phyloP scores from a whole-genome alignment of 2,113 vertebrate genomes.

The Chinchilla lanigera region DNA sequence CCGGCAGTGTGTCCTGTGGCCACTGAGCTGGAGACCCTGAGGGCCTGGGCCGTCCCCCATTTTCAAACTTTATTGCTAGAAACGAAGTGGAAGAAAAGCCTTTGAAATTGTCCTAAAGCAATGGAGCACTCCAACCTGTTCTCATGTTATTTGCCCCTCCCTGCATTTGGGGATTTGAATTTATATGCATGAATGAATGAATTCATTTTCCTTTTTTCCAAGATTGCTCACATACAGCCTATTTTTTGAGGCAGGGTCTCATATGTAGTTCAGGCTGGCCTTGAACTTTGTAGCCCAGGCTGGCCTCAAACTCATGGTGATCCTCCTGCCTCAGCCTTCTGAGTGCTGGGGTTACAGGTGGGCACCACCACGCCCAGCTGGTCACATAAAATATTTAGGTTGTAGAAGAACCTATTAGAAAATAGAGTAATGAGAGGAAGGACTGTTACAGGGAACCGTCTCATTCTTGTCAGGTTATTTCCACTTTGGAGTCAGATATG shows the following conservation, averaged over 20 bases:
- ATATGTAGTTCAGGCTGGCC: not conserved
- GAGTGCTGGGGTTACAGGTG: not conserved
- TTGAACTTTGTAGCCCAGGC: too few relatives aligned
- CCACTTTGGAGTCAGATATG: not conserved
- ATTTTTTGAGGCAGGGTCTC: not conserved
- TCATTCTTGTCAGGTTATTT: not conserved
- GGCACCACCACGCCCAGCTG: not conserved
- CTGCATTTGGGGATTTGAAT: not conserved
- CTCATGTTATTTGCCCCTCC: not conserved
- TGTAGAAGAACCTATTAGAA: not conserved
- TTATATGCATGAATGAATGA: not conserved
- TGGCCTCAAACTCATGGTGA: not conserved
- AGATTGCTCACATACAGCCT: not conserved
- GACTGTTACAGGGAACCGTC: not conserved
- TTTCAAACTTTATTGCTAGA: not conserved
- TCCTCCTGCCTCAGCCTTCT: not conserved
- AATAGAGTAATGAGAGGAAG: not conserved
- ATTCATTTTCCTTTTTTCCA: not conserved
- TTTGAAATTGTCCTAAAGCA: not conserved
- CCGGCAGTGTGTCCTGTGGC: fast-evolving
- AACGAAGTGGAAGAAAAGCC: not conserved
- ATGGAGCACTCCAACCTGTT: not conserved
- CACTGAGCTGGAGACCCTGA: not conserved
- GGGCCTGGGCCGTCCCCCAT: too few relatives aligned
- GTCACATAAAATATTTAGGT: not conserved